phyloP scores from a whole-genome alignment of 1,140 invertebrate species.

The Ostrea denselamellosa region DNA sequence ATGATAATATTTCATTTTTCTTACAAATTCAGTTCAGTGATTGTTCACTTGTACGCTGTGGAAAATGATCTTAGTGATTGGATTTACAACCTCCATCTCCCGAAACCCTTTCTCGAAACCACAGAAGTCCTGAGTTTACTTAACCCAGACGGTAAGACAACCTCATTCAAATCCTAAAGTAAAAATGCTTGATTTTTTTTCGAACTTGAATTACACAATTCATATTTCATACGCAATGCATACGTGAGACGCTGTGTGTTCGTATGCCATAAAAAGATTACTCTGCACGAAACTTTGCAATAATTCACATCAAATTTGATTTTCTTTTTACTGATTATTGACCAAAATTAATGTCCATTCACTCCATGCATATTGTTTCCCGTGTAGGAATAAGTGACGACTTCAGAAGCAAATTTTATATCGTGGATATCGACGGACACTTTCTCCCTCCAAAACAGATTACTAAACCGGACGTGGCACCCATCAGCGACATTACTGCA shows the following conservation, averaged over 20 bases:
- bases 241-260: too few species aligned
- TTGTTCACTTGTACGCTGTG: not conserved
- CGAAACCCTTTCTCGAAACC: not conserved
- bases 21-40: not conserved
- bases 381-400: not conserved
- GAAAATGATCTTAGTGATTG: slow-evolving; percentile 10
- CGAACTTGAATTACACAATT: not conserved
- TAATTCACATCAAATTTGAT: not conserved
- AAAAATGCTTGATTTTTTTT: not conserved
- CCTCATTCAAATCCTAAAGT: not conserved
- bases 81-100: slow-evolving; percentile 18
- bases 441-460: not conserved
- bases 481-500: not conserved
- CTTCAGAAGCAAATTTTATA: not conserved
- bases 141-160: not conserved
- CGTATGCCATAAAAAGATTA: too few species aligned
- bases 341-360: not conserved
- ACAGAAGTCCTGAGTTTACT: not conserved
- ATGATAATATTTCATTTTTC: too few species aligned
- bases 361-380: not conserved
- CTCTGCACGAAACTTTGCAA: not conserved
- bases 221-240: too few species aligned
- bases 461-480: not conserved
- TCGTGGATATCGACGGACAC: not conserved
- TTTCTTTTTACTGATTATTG: not conserved